Conservation (phyloP, 2,888 invertebrate genomes). For the Lypha dubia region DNA sequence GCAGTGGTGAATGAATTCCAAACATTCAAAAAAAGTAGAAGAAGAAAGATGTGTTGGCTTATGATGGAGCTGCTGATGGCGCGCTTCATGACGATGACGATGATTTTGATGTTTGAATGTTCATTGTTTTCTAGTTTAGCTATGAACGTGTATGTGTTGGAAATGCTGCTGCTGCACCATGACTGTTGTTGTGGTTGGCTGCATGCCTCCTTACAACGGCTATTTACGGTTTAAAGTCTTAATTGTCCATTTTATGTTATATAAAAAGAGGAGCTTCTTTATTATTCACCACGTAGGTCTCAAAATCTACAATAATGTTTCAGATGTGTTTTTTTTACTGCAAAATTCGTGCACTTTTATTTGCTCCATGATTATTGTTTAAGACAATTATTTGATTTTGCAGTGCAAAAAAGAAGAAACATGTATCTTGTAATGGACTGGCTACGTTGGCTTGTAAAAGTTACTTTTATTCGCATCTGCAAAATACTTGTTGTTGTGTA, state of each 20-base stretch:
- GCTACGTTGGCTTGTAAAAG: conserved; percentile 18
- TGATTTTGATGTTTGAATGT: conserved; percentile 53
- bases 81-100: conserved; percentile 56
- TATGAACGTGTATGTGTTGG: conserved; percentile 50
- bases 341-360: conserved; percentile 68
- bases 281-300: conserved; percentile 41
- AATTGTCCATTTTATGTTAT: conserved; percentile 70
- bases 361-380: conserved; percentile 65
- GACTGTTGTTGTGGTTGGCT: conserved; percentile 58
- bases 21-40: conserved; percentile 23
- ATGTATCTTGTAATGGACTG: background rate
- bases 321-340: background rate
- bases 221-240: conserved; percentile 66
- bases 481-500: conserved; percentile 51
- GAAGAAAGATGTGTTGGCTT: conserved; percentile 20
- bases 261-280: conserved; percentile 44
- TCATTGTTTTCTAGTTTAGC: conserved; percentile 38
- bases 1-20: conserved; percentile 38
- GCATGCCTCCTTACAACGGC: conserved; percentile 63
- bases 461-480: conserved; percentile 22
- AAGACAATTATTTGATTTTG: conserved; percentile 67
- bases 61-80: conserved; percentile 55
- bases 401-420: conserved; percentile 32
- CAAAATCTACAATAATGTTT: conserved; percentile 33
- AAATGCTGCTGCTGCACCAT: conserved; percentile 52